Base-by-base conservation (phyloP, 2,797 vertebrate species). In the Lateolabrax maculatus region DNA sequence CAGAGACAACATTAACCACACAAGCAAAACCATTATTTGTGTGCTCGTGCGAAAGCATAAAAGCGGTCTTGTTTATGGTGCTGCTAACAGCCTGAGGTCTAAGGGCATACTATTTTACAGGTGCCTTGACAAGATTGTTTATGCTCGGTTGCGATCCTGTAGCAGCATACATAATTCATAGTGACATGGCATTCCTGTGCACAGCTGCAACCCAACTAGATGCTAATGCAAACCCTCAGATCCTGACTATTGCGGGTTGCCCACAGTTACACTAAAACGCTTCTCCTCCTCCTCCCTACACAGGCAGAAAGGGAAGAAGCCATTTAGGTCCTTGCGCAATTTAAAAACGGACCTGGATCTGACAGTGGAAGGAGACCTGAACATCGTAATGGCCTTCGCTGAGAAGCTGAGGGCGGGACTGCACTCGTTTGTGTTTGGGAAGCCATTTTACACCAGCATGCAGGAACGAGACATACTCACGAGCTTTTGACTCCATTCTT, bases 281-380 rank as follows among this genome's bases (percentile, higher is more conserved):
- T 46, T 77, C 44, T 41, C 31, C 31, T 6, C 7, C 52, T 4
- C 69, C 39, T 80, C 6, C 29, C 36, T 84, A 89, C 90, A 1
- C 94, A 99, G 98, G 91, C 98, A 98, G 86, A 99, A 98, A 91
- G 98, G 98, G 27, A 99, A 97, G 94, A 99, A 97, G 85, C 96
- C 97, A 1, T 99, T 99, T 75, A 96, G 96, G 74, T 98, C 97
- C 52, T 90, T 99, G 82, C 97, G 98, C 58, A 98, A 90, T 81
- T 90, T 99, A 83, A 99, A 99, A 94, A 89, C 95, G 5, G 98
- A 99, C 92, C 96, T 99, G 86, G 96, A 98, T 62, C 95, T 99
- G 93, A 96, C 86, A 68, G 95, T 96, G 93, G 98, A 99, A 87
- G 98, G 98, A 77, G 97, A 99, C 92, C 96, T 99, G 79, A 97